Base-by-base conservation (phyloP, 2,797 vertebrate species). In the Clarias laeviceps region DNA sequence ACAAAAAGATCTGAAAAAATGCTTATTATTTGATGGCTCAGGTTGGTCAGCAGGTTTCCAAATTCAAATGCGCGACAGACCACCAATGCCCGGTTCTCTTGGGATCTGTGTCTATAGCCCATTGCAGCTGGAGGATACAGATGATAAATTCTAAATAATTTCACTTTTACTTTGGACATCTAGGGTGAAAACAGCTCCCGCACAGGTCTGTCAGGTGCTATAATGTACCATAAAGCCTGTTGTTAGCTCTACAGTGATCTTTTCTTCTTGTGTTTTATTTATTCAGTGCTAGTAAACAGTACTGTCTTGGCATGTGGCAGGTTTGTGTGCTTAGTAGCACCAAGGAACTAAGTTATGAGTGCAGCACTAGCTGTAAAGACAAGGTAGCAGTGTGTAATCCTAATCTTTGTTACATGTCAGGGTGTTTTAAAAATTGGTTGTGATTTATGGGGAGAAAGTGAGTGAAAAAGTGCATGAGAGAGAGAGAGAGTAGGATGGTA, bases 321-420 rank as follows among this genome's bases (percentile, higher is more conserved):
- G 73, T 57, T 34, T 34, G 74, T 57, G 54, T 57, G 54, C 9
- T 57, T 77, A 20, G 54, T 11, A 59, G 54, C 29, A 77, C 18
- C 29, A 70, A 50, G 68, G 18, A 73, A 59, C 32, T 6, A 17
- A 62, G 27, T 62, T 68, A 80, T 80, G 68, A 80, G 77, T 54
- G 68, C 27, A 34, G 40, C 78, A 80, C 77, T 62, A 80, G 68
- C 68, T 81, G 77, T 85, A 64, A 81, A 85, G 68, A 81, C 77
- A 85, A 80, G 66, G 84, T 80, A 79, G 66, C 78, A 74, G 79
- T 66, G 61, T 85, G 79, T 82, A 74, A 85, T 85, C 61, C 29
- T 57, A 66, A 69, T 66, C 78, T 81, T 81, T 85, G 61, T 85
- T 85, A 74, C 69, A 73, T 74, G 57, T 62, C 69, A 80, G 79